Conservation (phyloP, 2,113 vertebrate genomes). For the Physeter macrocephalus region DNA sequence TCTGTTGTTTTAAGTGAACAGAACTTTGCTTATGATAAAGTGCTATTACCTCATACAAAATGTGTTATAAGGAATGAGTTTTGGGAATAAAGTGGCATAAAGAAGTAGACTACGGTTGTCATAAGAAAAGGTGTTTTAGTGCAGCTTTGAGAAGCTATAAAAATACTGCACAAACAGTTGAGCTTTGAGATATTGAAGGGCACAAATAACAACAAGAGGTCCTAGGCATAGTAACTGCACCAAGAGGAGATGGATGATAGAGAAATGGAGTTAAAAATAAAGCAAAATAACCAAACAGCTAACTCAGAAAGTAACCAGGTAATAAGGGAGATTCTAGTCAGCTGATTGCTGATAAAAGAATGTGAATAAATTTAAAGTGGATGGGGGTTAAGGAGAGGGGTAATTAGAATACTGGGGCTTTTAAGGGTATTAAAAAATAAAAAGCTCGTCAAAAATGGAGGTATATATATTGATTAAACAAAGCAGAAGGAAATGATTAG, state of each 20-base stretch:
- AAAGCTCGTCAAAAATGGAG: not conserved
- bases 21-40: not conserved
- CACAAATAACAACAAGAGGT: not conserved
- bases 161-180: not conserved
- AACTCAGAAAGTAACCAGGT: not conserved
- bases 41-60: not conserved
- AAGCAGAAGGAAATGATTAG: not conserved
- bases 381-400: too few species aligned
- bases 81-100: not conserved
- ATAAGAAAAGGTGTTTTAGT: not conserved
- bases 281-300: not conserved
- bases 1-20: not conserved
- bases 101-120: not conserved
- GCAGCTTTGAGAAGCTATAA: not conserved
- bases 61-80: not conserved
- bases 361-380: not conserved
- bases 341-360: not conserved
- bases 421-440: not conserved
- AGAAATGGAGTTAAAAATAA: not conserved
- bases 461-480: not conserved
- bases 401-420: not conserved
- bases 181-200: not conserved
- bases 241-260: not conserved
- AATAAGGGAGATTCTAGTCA: not conserved
- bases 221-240: not conserved